phyloP scores from a whole-genome alignment of 2,113 vertebrate genomes.

The Phrynosoma blainvillii region DNA sequence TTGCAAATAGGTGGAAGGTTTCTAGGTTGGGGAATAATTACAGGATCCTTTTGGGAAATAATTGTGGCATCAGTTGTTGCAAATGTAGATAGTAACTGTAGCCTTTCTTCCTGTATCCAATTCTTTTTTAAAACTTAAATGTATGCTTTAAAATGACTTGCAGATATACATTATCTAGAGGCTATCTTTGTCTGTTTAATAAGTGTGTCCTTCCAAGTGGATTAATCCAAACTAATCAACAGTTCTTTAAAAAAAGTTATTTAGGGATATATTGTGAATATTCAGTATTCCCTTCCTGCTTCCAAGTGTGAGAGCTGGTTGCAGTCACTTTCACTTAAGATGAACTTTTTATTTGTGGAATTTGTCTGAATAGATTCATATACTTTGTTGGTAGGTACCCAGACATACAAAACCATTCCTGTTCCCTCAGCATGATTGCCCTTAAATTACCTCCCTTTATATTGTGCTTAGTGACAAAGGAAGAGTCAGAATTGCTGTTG shows the following conservation, averaged over 20 bases:
- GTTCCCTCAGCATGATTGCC: background rate
- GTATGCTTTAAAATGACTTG: background rate
- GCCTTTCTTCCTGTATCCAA: background rate
- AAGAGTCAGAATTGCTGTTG: background rate
- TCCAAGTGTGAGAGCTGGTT: background rate
- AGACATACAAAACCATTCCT: background rate
- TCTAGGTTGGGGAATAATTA: constrained; percentile 30
- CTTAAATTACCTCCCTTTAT: background rate
- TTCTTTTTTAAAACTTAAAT: background rate
- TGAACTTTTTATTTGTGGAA: background rate
- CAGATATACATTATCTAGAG: background rate
- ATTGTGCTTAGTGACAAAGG: background rate
- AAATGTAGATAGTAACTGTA: background rate
- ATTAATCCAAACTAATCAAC: background rate
- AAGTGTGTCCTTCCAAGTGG: background rate
- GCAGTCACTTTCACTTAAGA: background rate
- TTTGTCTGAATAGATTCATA: background rate
- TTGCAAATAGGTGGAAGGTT: constrained; percentile 23
- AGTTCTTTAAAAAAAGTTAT: accelerated
- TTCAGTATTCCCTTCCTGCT: background rate
- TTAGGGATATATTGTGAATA: background rate
- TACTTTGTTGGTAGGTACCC: background rate
- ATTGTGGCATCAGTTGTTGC: constrained; percentile 6
- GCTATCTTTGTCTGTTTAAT: background rate
- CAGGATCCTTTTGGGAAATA: constrained; percentile 30